phyloP scores from a whole-genome alignment of 1,140 invertebrate genomes.

The Grapholita molesta region DNA sequence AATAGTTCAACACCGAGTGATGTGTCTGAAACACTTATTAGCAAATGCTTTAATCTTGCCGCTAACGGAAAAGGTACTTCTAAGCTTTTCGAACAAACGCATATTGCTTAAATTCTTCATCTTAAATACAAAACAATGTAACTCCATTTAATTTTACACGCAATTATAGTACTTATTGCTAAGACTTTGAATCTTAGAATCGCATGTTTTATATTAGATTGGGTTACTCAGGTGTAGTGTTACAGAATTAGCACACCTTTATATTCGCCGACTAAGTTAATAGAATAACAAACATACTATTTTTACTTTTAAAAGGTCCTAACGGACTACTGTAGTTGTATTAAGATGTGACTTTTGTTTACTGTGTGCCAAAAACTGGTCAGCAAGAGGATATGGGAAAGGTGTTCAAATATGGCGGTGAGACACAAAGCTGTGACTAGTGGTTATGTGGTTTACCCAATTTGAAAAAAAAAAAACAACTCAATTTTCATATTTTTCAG shows the following conservation, averaged over 20 bases:
- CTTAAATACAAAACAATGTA: neutral
- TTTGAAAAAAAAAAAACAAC: neutral
- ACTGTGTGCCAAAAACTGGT: neutral
- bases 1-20: neutral
- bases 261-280: neutral
- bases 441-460: neutral
- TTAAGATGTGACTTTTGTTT: neutral
- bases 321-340: neutral
- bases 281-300: neutral
- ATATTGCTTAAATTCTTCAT: neutral
- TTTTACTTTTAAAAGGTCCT: neutral
- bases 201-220: neutral
- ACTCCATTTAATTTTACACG: neutral
- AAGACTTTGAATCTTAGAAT: neutral
- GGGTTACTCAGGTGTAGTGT: neutral
- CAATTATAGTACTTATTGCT: neutral
- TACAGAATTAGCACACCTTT: neutral
- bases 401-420: neutral
- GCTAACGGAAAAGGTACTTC: constrained; percentile 2
- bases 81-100: neutral
- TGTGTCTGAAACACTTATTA: neutral
- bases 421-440: neutral
- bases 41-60: constrained; percentile 29
- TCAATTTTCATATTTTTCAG: too few relatives aligned
- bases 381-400: neutral